Conservation (phyloP, 2,888 invertebrate genomes). For the Eristalis intricaria region DNA sequence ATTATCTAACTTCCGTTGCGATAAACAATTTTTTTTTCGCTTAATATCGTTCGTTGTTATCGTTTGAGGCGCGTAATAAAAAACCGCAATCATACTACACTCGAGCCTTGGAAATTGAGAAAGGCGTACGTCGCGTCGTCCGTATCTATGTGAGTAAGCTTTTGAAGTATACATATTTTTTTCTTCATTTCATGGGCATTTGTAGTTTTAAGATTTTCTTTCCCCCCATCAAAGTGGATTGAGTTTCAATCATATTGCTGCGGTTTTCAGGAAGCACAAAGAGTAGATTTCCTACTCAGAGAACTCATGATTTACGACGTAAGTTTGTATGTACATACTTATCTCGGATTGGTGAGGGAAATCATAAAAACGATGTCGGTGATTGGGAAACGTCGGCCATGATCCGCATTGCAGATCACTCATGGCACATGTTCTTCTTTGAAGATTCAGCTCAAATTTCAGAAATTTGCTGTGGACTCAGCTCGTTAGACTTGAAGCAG, state of each 20-base stretch:
- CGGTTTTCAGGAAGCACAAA: slow-evolving; percentile 11
- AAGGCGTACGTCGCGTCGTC: slow-evolving; percentile 4
- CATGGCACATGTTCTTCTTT: background rate
- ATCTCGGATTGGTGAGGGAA: background rate
- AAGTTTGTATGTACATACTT: background rate
- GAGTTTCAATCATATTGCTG: slow-evolving; percentile 30
- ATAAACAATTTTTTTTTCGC: slow-evolving; percentile 42
- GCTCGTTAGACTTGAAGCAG: background rate
- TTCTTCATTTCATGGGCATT: background rate
- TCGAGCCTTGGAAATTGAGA: slow-evolving; percentile 54
- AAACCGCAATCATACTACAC: slow-evolving; percentile 47
- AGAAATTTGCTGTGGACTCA: background rate
- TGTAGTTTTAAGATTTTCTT: background rate
- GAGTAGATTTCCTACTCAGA: background rate
- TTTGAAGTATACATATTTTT: background rate
- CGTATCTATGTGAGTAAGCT: slow-evolving; percentile 13
- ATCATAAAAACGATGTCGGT: background rate
- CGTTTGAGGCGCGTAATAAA: slow-evolving; percentile 32
- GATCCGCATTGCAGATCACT: background rate
- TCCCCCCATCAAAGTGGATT: background rate
- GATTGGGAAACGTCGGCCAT: background rate
- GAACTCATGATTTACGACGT: background rate
- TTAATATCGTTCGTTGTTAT: slow-evolving; percentile 44
- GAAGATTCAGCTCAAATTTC: background rate
- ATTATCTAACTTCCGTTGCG: slow-evolving; percentile 61